Base-by-base conservation (phyloP, 1,140 invertebrate species). In the Brachionus asplanchnoidis region DNA sequence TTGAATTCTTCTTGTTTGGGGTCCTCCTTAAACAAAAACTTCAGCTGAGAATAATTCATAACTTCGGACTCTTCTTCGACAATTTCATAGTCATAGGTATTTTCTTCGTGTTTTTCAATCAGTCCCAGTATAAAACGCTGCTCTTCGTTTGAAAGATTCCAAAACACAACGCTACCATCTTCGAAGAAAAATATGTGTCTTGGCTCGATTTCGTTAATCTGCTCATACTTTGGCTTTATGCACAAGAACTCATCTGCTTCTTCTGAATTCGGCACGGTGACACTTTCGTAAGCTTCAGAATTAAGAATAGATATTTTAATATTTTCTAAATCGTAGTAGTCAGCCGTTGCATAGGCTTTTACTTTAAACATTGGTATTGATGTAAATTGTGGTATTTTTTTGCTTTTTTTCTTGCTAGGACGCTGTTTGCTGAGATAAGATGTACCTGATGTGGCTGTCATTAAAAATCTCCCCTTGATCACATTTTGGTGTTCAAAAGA, bases 101-200 rank as follows among this genome's bases (percentile, higher is more conserved):
- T 82, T 68, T 82, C 79, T 65, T 82, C 79, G 28, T 82, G 79
- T 17, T 82, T 82, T 60, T 60, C 79, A 40, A 82, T 60, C 14
- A 82, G 17, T 42, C 53, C 66, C 5, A 84, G 32, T 5, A 84
- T 50, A 46, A 26, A 17, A 9, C 70, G 28, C 53, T 80, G 46
- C n/a, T 98, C 96, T 70, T 94, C 87, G 85, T 95, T 93, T 28
- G 93, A 92, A 85, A 96, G 93, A 90, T 97, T 97, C 96, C 96
- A 98, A 89, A 97, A 93, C 0, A 97, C 94, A 14, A 95, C 92
- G 23, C 94, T 93, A 9, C 95, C 95, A 90, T 97, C 94, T 66
- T 94, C 92, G 84, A 86, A 88, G 86, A 85, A 82, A 85, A 86
- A 87, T 86, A 79, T 78, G 26, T 73, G 66, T 44, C 68, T 53